Evolutionary conservation across 2,113 vertebrate genomes (phyloP), one percentile per base, ranked within the genome.

Genomic region (Pseudonaja textilis): DNA sequence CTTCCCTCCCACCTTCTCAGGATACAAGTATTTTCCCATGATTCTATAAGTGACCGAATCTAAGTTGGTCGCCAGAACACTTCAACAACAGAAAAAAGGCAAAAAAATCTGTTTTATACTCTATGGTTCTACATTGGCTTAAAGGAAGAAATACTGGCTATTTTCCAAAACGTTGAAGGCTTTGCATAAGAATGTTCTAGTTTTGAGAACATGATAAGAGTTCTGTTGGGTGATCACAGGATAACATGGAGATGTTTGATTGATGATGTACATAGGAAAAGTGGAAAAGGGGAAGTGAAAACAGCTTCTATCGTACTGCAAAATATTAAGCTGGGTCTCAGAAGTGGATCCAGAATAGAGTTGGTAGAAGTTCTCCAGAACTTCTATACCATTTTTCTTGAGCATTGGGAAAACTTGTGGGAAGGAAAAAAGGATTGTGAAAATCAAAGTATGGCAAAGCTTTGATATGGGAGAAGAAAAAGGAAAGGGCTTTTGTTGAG

Each of bases 211-310:
- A 22, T 10, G 74, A 22, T 39, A 8, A 39, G 74, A 22, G 18
- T 81, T 22, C 16, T 22, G 6, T 81, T 39, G 74, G 74, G 34
- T 42, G 74, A 81, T 39, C 18, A 42, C 74, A 42, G 34, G 74
- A 42, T 22, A 81, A 81, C 34, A 9, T 20, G 3, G 34, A 81
- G 20, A 42, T 18, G 3, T 81, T 81, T 39, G 16, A 39, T 8
- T 22, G 34, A 39, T 42, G 34, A 22, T 39, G 2, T 39, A 61
- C 12, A 29, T 6, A 22, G 34, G 34, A 39, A 3, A 91, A 94
- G 89, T n/a, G 95, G 95, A 89, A 87, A 89, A 90, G 61, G 61
- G 85, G 20, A 86, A 96, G 25, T 94, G 94, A 95, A 96, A 9
- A 91, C 90, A 93, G 81, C 74, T 87, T 50, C 93, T 85, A 93